Base-by-base conservation (phyloP, 2,888 invertebrate genomes). In the Plusia festucae region DNA sequence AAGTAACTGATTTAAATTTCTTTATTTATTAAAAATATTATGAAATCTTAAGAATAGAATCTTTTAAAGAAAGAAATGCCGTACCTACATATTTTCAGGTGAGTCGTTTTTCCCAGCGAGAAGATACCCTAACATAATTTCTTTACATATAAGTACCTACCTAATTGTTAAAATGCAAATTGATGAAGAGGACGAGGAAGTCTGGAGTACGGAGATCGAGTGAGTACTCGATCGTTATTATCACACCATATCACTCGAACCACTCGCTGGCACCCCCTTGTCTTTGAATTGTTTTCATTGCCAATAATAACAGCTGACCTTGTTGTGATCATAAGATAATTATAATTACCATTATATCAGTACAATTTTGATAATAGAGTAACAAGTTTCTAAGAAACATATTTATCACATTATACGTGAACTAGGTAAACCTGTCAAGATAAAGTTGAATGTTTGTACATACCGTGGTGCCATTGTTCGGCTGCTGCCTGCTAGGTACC, bases 391-490 rank as follows among this genome's bases (percentile, higher is more conserved):
- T 90, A 81, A 84, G 90, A 91, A 90, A 87, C 85, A 80, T 92
- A 90, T 92, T 90, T 92, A 87, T 87, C 82, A 86, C 85, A 85
- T 84, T 82, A 76, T 81, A 84, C 76, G 79, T 73, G 83, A 79
- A 85, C 86, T 85, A 85, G 85, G 92, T 87, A 93, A 93, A 94
- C 92, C 88, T 92, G 91, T 93, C 93, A 92, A 91, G 94, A 94
- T 94, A 94, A 92, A 82, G 74, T 71, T 80, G 82, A 84, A 76
- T 90, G 90, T 93, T 91, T 93, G 88, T 87, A 80, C 86, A 86
- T 79, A 82, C 80, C 80, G 84, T 82, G 81, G 81, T 82, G 87
- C 86, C 86, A 85, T 91, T 91, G 89, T 91, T 89, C 86, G 77
- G 83, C 79, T 79, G 79, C 78, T 84, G 77, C 83, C 79, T 79